Evolutionary conservation across 2,113 vertebrate species (phyloP), one percentile per base, ranked within the genome.

Genomic region (Bubalus kerabau): DNA sequence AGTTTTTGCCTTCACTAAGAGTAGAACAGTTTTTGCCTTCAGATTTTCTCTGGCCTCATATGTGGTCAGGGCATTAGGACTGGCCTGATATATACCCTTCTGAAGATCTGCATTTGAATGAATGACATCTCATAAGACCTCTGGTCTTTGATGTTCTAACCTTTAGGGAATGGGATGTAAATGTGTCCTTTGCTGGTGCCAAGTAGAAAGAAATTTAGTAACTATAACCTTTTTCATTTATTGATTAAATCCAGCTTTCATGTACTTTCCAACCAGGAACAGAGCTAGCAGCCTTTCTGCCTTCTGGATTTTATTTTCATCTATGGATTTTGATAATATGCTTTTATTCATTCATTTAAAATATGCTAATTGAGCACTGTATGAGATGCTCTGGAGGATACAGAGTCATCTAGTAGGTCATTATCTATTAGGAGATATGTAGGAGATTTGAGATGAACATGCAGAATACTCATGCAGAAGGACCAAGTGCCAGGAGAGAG

Each of bases 151-250:
- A 59, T 96, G 82, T 74, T 84, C 67, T 93, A 1, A 1, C 56
- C 59, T 96, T 93, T 94, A 93, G 91, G 92, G 30, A 97, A 95
- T 64, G 90, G 83, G 92, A 96, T 96, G 92, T 97, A 95, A 98
- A 95, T 97, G 83, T 97, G 94, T 95, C 93, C 86, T 98, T 97
- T 97, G 84, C 82, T 84, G 36, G 40, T 87, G 56, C 76, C 84
- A 93, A 48, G 32, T 67, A 46, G 81, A 95, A 46, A 97, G 74
- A 57, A 91, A 89, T 91, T 95, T 93, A 91, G 78, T 84, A 87
- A 78, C 57, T 74, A 88, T 54, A 95, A 56, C 56, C 57, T 62
- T 96, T 87, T 95, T 90, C 54, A 83, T 86, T 96, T 96, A 96
- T 97, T 95, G 67, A 97, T 97, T 97, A 91, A 96, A 96, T 17